Evolutionary conservation across 2,113 vertebrate genomes (phyloP), one percentile per base, ranked within the genome.

Genomic region (Microtus richardsoni): DNA sequence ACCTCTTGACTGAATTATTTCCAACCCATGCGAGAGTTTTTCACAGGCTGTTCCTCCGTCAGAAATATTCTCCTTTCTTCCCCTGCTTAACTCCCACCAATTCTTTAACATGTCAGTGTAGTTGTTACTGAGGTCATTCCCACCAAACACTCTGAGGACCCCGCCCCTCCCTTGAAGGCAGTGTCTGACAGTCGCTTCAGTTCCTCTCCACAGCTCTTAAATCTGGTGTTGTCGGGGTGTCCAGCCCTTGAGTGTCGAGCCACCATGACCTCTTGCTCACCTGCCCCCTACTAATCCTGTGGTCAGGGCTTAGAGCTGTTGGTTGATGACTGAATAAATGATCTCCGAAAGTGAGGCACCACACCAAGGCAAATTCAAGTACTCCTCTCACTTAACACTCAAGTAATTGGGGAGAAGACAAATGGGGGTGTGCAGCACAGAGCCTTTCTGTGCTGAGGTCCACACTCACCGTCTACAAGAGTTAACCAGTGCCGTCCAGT

Each of bases 81-180:
- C 64, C 6, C 24, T 78, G 9, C 5, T 93, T 91, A 84, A 74
- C 11, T 14, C 22, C 44, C 73, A 62, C 22, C 44, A 49, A 0
- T 39, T 49, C 88, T 91, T 93, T 93, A 79, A 78, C 66, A 78
- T 74, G 88, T 93, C 39, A 54, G 11, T 26, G 74, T 44, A 49
- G 47, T 49, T 78, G 17, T 87, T 62, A 60, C 82, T 44, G 33
- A 64, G 60, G 8, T 82, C 73, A 84, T 75, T 80, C 71, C 70
- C 82, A 30, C 80, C 68, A 82, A 87, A 39, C 39, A 47, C 90
- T 79, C 88, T 75, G 52, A 41, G 60, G 47, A 44, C 52, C 26
- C 36, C 33, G 26, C 24, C 52, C 73, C 39, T 88, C 30, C 60
- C 52, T 41, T 83, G 89, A 74, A 3, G 58, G 36, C 13, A 71